phyloP scores from a whole-genome alignment of 2,888 invertebrate genomes.

The Ophion ellenae region DNA sequence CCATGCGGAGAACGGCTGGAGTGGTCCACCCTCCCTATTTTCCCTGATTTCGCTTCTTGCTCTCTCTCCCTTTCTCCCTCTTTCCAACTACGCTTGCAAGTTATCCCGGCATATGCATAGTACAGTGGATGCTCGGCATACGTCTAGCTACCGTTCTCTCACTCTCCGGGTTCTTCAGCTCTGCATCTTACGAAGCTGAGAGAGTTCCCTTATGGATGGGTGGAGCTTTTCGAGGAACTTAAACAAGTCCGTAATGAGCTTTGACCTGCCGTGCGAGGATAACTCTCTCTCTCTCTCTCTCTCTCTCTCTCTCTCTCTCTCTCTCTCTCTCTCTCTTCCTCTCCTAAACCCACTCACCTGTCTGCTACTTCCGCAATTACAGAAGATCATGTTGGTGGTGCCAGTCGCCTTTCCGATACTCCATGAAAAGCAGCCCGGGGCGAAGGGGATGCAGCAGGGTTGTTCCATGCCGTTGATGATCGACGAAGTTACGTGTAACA shows the following conservation, averaged over 20 bases:
- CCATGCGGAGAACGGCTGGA: constrained; percentile 21
- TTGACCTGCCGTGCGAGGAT: constrained; percentile 10
- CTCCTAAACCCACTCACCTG: not conserved
- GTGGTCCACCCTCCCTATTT: constrained; percentile 33
- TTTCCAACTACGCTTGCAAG: constrained; percentile 41
- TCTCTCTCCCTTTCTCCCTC: constrained; percentile 2
- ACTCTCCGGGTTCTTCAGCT: constrained; percentile 25
- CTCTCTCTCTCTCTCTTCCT: no score
- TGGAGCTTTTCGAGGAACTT: constrained; percentile 54
- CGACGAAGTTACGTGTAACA: constrained; percentile 31
- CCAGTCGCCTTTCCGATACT: not conserved
- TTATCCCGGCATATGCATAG: constrained; percentile 51
- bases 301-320: no score
- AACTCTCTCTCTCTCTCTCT: not conserved
- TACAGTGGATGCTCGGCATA: constrained; percentile 48
- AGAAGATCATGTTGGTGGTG: not conserved
- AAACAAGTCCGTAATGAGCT: constrained; percentile 61
- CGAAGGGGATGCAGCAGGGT: not conserved
- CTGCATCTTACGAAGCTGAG: constrained; percentile 34
- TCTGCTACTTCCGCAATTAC: not conserved
- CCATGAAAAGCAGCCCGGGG: not conserved
- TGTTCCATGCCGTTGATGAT: constrained; percentile 4
- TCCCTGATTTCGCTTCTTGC: constrained; percentile 5
- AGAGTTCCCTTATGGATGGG: not conserved
- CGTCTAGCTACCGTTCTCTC: constrained; percentile 45